phyloP scores from a whole-genome alignment of 1,140 invertebrate genomes.

The Dolichoris vasculosae region DNA sequence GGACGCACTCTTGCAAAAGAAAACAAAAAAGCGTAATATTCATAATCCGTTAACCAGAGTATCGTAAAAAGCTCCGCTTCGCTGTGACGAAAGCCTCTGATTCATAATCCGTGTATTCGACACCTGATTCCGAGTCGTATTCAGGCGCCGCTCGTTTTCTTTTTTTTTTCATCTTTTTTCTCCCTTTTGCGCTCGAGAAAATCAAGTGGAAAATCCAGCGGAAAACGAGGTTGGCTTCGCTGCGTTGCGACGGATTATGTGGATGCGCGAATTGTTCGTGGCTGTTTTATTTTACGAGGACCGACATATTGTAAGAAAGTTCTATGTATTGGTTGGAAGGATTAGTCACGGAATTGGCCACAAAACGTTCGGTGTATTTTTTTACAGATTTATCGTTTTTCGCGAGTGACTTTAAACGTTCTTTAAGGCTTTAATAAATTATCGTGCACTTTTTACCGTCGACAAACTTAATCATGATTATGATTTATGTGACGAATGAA shows the following conservation, averaged over 20 bases:
- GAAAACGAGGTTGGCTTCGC: neutral
- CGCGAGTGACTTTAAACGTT: neutral
- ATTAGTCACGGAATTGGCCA: neutral
- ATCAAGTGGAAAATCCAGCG: neutral
- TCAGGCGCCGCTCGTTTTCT: neutral
- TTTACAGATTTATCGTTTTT: neutral
- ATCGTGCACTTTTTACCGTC: neutral
- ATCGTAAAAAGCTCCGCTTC: neutral
- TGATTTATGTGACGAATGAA: neutral
- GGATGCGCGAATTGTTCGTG: neutral
- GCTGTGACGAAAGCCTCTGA: neutral
- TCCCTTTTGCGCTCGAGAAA: neutral
- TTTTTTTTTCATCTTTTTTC: no score
- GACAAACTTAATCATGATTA: neutral
- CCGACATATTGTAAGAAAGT: neutral
- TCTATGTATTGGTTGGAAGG: neutral
- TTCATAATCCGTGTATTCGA: neutral
- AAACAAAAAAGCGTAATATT: neutral
- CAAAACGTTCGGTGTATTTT: neutral
- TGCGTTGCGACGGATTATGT: neutral
- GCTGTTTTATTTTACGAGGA: neutral
- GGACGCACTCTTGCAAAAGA: neutral
- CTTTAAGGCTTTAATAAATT: neutral
- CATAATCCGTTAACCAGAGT: neutral
- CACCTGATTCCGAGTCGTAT: neutral